Conservation (phyloP, 2,797 vertebrate genomes). For the Hafferia zeledoni region DNA sequence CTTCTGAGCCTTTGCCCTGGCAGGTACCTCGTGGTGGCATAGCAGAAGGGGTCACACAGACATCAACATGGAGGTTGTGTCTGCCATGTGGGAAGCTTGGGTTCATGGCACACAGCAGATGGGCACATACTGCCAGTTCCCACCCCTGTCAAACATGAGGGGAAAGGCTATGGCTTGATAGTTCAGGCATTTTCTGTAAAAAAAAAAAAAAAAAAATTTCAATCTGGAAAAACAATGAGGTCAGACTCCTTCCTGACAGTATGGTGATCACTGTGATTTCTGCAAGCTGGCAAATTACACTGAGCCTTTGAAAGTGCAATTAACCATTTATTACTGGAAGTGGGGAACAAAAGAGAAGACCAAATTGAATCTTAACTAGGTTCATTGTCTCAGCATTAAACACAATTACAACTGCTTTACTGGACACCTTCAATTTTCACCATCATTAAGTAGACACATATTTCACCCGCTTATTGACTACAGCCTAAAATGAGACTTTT, state of each 20-base stretch:
- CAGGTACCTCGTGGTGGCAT: not conserved
- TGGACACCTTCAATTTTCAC: constrained; percentile 40
- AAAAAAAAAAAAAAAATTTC: constrained; percentile 9
- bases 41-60: not conserved
- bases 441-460: constrained; percentile 4
- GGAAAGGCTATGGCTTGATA: not conserved
- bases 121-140: not conserved
- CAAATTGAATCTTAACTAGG: constrained; percentile 30
- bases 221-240: not conserved
- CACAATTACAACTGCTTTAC: not conserved
- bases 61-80: not conserved
- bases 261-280: not conserved
- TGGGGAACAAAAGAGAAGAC: not conserved
- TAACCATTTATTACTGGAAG: constrained; percentile 23
- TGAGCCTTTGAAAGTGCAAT: not conserved
- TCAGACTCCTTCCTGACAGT: not conserved
- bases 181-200: not conserved
- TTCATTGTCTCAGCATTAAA: constrained; percentile 34
- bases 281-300: not conserved
- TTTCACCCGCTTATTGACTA: constrained; percentile 7
- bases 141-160: accelerated
- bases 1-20: not conserved
- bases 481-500: not conserved
- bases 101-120: not conserved
- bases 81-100: accelerated